Evolutionary conservation across 1,140 invertebrate genomes (phyloP), one percentile per base, ranked within the genome.

Genomic region (Nasonia longicornis): DNA sequence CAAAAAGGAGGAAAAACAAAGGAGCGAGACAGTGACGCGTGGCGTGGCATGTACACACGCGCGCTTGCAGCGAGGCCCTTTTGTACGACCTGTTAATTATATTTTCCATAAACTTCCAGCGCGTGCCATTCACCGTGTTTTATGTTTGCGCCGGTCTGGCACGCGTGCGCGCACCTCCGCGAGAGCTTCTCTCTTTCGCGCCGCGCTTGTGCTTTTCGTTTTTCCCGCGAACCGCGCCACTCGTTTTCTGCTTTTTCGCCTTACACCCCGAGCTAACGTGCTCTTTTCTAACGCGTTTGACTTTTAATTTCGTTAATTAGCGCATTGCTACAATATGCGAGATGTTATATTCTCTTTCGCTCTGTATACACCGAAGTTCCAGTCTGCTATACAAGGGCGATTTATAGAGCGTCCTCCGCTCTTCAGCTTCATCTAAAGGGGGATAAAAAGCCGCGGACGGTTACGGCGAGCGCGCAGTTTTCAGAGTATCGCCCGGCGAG

Each of bases 1-100:
- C 14, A 52, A 8, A 22, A 75, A 69, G 77, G 78, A 63, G 72
- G 80, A 85, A 71, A 29, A 42, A 48, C 45, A 69, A 58, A 64
- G 42, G 73, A 67, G 35, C 22, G 22, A 42, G 31, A 81, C 66
- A 81, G 69, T 31, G 29, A 14, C 31, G 67, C 22, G 63, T 38
- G 16, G 20, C 74, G 7, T 29, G n/a, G 83, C 67, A 66, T 20
- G 31, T 31, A 16, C 31, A 71, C 38, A 52, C 70, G 31, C 26
- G 64, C 70, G 73, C 1, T 2, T 4, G 52, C 16, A 58, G 4
- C 35, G 76, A 48, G 52, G 79, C 77, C 64, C 75, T 85, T 35
- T 84, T 85, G 79, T 84, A 82, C 67, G 81, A 87, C 79, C 82
- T 83, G 82, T 86, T 87, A 85, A 86, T 88, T 87, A 87, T 84